These are phyloP conservation scores for Allacma fusca DNA, from an alignment of 2,888 invertebrate genomes.

Conservation along the genomic window DNA sequence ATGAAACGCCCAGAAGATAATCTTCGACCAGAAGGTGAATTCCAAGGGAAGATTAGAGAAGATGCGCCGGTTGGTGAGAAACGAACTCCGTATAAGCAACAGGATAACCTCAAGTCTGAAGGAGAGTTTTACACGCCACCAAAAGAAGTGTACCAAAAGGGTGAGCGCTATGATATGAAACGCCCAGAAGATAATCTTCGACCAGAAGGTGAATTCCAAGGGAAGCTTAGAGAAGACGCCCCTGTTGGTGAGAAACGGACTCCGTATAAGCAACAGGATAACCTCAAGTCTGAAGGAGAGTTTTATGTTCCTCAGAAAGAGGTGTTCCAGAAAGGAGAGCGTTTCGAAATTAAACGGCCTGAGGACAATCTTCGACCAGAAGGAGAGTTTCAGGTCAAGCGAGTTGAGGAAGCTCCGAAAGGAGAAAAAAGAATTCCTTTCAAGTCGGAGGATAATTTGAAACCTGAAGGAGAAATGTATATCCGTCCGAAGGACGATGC, in stretches of 20 bases:
- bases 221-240: slow-evolving; percentile 64
- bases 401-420: slow-evolving; percentile 50
- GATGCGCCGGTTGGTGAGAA: slow-evolving; percentile 57
- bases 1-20: slow-evolving; percentile 67
- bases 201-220: slow-evolving; percentile 74
- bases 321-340: slow-evolving; percentile 41
- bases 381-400: slow-evolving; percentile 66
- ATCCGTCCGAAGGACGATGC: slow-evolving; percentile 56
- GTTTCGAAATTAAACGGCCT: slow-evolving; percentile 27
- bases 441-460: slow-evolving; percentile 72
- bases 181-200: slow-evolving; percentile 66
- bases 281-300: slow-evolving; percentile 66
- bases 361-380: slow-evolving; percentile 28
- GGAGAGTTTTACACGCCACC: slow-evolving; percentile 64
- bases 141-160: slow-evolving; percentile 39
- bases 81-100: slow-evolving; percentile 65
- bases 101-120: slow-evolving; percentile 68
- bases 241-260: slow-evolving; percentile 65
- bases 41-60: slow-evolving; percentile 63
- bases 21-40: slow-evolving; percentile 71
- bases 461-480: slow-evolving; percentile 64
- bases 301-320: slow-evolving; percentile 34
- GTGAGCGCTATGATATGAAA: slow-evolving; percentile 63
- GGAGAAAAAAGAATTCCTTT: slow-evolving; percentile 63
- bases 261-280: slow-evolving; percentile 65